phyloP scores from a whole-genome alignment of 2,797 vertebrate species.

The Sebastes flavidus region DNA sequence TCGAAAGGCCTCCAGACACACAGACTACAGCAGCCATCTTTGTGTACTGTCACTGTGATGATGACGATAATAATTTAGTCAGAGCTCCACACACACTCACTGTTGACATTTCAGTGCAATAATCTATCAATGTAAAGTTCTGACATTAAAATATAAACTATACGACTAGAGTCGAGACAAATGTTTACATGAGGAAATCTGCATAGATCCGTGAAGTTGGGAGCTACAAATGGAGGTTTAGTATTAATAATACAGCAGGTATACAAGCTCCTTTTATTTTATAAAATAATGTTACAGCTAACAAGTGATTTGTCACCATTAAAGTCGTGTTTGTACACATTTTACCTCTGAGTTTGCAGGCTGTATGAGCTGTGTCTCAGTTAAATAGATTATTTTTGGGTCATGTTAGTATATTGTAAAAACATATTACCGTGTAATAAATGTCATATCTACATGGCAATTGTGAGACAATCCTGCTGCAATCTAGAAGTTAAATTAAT shows the following conservation, averaged over 20 bases:
- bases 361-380: background rate
- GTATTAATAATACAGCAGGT: background rate
- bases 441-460: constrained; percentile 5
- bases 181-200: background rate
- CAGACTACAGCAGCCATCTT: constrained; percentile 57
- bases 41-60: constrained; percentile 41
- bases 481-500: background rate
- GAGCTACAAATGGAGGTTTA: background rate
- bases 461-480: background rate
- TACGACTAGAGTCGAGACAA: background rate
- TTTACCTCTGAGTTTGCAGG: background rate
- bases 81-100: constrained; percentile 10
- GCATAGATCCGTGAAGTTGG: background rate
- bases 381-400: background rate
- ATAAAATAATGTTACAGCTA: background rate
- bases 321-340: background rate
- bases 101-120: background rate
- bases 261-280: background rate
- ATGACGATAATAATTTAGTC: constrained; percentile 50
- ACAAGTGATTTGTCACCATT: background rate
- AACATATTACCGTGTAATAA: constrained; percentile 12
- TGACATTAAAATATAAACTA: background rate
- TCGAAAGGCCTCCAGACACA: constrained; percentile 19
- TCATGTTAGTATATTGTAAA: constrained; percentile 11
- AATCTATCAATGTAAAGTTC: constrained; percentile 5